phyloP scores from a whole-genome alignment of 2,797 vertebrate species.

The Epinephelus coioides region DNA sequence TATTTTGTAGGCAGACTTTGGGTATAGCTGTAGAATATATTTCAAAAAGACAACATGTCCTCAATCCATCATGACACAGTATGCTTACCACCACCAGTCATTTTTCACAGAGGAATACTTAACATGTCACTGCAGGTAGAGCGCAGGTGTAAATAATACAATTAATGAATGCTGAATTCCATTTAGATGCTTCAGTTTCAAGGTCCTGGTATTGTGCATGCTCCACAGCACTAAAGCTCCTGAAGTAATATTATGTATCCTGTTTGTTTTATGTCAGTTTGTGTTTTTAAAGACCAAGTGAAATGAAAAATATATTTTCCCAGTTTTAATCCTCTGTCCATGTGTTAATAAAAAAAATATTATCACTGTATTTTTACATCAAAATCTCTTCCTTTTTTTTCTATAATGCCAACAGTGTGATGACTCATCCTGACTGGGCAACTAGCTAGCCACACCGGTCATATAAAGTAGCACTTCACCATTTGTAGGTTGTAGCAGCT shows the following conservation, averaged over 20 bases:
- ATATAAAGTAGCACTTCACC: too few species aligned
- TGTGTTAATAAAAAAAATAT: too few species aligned
- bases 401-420: too few species aligned
- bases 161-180: not conserved
- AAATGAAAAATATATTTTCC: too few species aligned
- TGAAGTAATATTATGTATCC: not conserved
- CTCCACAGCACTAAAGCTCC: not conserved
- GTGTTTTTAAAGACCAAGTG: too few species aligned
- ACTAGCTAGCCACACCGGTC: too few species aligned
- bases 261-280: not conserved
- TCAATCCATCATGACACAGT: not conserved
- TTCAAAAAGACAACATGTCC: not conserved
- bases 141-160: not conserved
- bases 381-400: too few species aligned
- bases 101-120: not conserved
- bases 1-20: not conserved
- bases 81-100: not conserved
- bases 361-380: too few species aligned
- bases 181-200: slow-evolving; percentile 8
- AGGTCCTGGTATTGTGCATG: not conserved
- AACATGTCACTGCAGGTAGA: not conserved
- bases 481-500: too few species aligned
- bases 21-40: not conserved
- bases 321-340: too few species aligned
- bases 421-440: too few species aligned